Conservation (phyloP, 2,797 vertebrate genomes). For the Rachycentron canadum region DNA sequence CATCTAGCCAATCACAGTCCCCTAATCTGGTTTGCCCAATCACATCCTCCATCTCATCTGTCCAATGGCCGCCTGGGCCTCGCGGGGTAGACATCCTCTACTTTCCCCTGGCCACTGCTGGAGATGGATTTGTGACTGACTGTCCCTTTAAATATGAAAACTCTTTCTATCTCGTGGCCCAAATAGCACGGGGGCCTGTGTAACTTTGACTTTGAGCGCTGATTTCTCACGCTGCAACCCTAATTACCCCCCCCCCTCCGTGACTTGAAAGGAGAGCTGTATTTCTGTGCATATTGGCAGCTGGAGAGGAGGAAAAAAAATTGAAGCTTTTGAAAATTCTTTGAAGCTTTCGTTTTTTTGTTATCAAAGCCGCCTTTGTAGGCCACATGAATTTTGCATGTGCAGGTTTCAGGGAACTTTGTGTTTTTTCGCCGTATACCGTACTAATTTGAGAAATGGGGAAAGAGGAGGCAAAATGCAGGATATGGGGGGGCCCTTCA, state of each 20-base stretch:
- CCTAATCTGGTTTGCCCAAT: constrained; percentile 11
- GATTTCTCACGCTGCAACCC: constrained; percentile 38
- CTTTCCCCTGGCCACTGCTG: background rate
- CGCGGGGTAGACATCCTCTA: constrained; percentile 1
- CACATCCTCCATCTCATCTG: constrained; percentile 16
- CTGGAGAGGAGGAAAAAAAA: constrained; percentile 19
- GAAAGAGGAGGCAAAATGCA: background rate
- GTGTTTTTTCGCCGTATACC: no score
- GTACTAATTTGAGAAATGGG: constrained; percentile 28
- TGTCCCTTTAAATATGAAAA: constrained; percentile 39
- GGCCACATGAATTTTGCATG: constrained; percentile 77
- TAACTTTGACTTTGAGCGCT: constrained; percentile 41
- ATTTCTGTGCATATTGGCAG: constrained; percentile 40
- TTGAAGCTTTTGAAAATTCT: constrained; percentile 67
- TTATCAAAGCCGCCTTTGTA: constrained; percentile 79
- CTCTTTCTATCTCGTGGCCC: constrained; percentile 18
- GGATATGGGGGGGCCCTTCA: background rate
- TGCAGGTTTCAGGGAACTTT: constrained; percentile 69
- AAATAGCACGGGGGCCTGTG: background rate
- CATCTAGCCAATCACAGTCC: constrained; percentile 65
- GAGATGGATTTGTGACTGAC: background rate
- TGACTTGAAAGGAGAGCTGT: constrained; percentile 52
- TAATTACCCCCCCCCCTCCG: constrained; percentile 38
- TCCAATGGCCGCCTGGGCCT: constrained; percentile 39
- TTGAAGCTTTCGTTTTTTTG: constrained; percentile 76